Conservation (phyloP, 2,888 invertebrate species). For the Abscondita cerata region DNA sequence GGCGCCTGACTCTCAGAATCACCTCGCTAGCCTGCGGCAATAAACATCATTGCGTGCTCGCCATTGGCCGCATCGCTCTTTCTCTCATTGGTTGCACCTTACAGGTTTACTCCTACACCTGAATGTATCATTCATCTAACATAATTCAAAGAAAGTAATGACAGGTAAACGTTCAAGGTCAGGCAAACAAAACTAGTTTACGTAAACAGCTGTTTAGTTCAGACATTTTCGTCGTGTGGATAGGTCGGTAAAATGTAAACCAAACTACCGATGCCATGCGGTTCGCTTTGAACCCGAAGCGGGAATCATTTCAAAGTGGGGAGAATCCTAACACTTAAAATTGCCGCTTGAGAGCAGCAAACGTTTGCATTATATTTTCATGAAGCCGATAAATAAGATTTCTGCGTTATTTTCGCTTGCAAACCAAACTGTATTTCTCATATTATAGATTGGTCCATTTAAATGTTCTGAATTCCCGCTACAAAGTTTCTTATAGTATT, state of each 20-base stretch:
- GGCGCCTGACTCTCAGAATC: slow-evolving; percentile 53
- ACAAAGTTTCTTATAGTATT: no score
- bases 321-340: slow-evolving; percentile 33
- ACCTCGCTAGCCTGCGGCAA: slow-evolving; percentile 54
- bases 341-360: slow-evolving; percentile 35
- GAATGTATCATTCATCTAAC: slow-evolving; percentile 36
- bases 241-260: slow-evolving; percentile 47
- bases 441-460: no score
- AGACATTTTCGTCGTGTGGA: slow-evolving; percentile 47
- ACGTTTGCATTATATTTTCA: slow-evolving; percentile 26
- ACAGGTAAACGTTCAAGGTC: slow-evolving; percentile 37
- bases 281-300: slow-evolving; percentile 39
- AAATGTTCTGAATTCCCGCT: no score
- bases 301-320: slow-evolving; percentile 44
- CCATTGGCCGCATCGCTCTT: slow-evolving; percentile 56
- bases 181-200: slow-evolving; percentile 10
- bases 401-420: neutral
- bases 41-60: slow-evolving; percentile 56
- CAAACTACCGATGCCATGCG: slow-evolving; percentile 43
- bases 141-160: slow-evolving; percentile 11
- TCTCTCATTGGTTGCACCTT: slow-evolving; percentile 58
- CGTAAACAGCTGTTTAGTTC: slow-evolving; percentile 49
- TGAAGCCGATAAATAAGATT: slow-evolving; percentile 22
- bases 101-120: slow-evolving; percentile 59
- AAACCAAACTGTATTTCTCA: no score